Conservation (phyloP, 2,113 vertebrate genomes). For the Kobus ellipsiprymnus region DNA sequence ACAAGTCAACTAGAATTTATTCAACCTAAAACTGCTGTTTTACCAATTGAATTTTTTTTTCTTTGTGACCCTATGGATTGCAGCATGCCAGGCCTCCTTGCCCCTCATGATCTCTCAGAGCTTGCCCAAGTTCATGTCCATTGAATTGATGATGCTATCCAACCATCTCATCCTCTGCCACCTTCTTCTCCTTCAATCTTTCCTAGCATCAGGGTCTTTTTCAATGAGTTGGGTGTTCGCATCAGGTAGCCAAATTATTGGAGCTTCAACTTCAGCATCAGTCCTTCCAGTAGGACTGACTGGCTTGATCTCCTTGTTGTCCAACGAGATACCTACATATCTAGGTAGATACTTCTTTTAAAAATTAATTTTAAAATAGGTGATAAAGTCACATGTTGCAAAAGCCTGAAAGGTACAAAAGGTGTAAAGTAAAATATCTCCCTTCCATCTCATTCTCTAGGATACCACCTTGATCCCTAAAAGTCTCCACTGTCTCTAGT, state of each 20-base stretch:
- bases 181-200: neutral
- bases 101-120: neutral
- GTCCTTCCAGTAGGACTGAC: neutral
- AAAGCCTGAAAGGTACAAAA: neutral
- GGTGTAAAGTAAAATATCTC: neutral
- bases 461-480: neutral
- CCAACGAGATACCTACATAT: neutral
- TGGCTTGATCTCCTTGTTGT: neutral
- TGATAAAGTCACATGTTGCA: neutral
- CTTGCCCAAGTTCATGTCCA: neutral
- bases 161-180: neutral
- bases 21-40: slow-evolving; percentile 5
- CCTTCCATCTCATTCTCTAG: neutral
- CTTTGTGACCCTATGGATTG: neutral
- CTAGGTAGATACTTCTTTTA: neutral
- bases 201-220: neutral
- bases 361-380: neutral
- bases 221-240: neutral
- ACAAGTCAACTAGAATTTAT: slow-evolving; percentile 44
- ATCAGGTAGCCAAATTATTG: neutral
- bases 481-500: neutral
- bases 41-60: neutral
- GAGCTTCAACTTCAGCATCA: neutral
- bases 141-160: neutral
- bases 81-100: neutral